Conservation (phyloP, 1,140 invertebrate genomes). For the Theocolax elegans region DNA sequence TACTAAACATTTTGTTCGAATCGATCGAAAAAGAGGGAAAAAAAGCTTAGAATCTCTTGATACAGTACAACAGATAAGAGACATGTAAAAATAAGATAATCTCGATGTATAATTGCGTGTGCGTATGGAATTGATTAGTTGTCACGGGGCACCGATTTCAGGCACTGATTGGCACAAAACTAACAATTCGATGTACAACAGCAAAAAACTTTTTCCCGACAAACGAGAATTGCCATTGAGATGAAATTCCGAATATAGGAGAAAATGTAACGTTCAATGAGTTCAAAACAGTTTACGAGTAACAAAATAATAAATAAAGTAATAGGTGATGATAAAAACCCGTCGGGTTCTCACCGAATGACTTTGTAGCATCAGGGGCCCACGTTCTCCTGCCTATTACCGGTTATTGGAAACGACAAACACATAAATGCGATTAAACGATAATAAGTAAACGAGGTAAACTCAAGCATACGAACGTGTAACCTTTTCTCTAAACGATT, state of each 20-base stretch:
- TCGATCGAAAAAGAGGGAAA: no score
- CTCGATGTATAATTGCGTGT: conserved; percentile 16
- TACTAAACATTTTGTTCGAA: conserved; percentile 54
- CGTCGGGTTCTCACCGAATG: conserved; percentile 49
- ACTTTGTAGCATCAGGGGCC: conserved; percentile 54
- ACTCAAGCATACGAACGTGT: conserved; percentile 24
- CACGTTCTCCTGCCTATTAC: conserved; percentile 53
- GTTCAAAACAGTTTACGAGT: no score
- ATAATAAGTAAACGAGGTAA: no score
- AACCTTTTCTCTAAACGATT: conserved; percentile 25
- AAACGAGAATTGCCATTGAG: no score
- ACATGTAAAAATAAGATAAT: conserved; percentile 33
- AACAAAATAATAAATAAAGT: conserved; percentile 42
- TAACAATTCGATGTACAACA: conserved; percentile 44
- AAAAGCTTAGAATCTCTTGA: conserved; percentile 50
- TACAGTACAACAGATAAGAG: conserved; percentile 33
- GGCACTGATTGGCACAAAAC: no score
- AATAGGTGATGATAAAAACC: conserved; percentile 35
- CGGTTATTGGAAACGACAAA: conserved; percentile 4
- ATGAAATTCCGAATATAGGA: no score
- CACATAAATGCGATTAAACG: no score
- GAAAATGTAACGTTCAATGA: no score
- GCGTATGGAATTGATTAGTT: conserved; percentile 42
- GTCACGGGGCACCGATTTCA: conserved; percentile 51
- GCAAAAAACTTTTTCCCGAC: no score